Conservation (phyloP, 1,140 invertebrate species). For the Lordiphosa mommai region DNA sequence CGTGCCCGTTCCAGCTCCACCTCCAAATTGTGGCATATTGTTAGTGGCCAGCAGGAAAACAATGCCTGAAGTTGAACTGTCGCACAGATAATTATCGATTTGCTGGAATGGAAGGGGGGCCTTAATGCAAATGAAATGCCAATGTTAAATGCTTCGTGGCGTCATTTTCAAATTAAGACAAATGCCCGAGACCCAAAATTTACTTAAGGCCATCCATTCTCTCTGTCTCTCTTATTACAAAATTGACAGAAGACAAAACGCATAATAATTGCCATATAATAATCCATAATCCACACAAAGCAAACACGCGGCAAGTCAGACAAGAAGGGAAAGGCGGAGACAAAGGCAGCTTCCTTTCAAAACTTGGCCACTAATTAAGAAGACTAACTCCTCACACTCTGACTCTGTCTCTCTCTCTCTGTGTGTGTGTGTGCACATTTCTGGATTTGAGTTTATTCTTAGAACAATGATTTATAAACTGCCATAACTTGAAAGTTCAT, state of each 20-base stretch:
- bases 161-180: slow-evolving; percentile 58
- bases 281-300: slow-evolving; percentile 74
- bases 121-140: slow-evolving; percentile 20
- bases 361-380: slow-evolving; percentile 73
- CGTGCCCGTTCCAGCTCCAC: neutral
- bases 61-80: slow-evolving; percentile 35
- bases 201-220: slow-evolving; percentile 43
- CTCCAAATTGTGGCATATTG: slow-evolving; percentile 66
- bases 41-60: slow-evolving; percentile 34
- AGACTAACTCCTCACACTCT: slow-evolving; percentile 54
- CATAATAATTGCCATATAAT: slow-evolving; percentile 67
- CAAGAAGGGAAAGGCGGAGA: no score
- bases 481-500: no score
- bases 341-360: neutral
- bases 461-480: no score
- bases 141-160: slow-evolving; percentile 19
- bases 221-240: slow-evolving; percentile 46
- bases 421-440: neutral
- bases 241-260: slow-evolving; percentile 63
- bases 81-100: slow-evolving; percentile 61
- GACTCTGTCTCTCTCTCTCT: slow-evolving; percentile 23
- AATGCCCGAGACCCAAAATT: slow-evolving; percentile 43
- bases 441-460: neutral
- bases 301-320: slow-evolving; percentile 36
- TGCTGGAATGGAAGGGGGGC: slow-evolving; percentile 12